Base-by-base conservation (phyloP, 2,888 invertebrate genomes). In the Lacanobia oleracea region DNA sequence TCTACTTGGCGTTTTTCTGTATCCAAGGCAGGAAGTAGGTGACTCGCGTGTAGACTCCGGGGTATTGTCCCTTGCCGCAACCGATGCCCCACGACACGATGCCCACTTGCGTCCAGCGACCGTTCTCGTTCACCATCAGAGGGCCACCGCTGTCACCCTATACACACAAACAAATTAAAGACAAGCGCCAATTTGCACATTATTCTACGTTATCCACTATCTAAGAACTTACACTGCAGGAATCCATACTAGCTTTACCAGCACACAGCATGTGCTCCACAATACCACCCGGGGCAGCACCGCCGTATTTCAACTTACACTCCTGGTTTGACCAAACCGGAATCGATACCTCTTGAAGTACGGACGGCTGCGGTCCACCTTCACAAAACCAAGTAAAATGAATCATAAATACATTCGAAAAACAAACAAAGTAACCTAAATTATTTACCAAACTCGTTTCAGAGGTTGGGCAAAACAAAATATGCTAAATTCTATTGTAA, bases 21-120 rank as follows among this genome's bases (percentile, higher is more conserved):
- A 98, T 98, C 98, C 98, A 98, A 37, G 98, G 97, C 86, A 98
- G 92, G 96, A 98, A 98, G 84, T 97, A 96, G 61, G 98, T 98
- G 75, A 98, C 97, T 84, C 98, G 97, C 0, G 98, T 98, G 93
- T 99, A 99, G 5, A 99, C 98, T 21, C 98, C 99, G 0, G 98
- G 98, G 93, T 98, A 98, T 89, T 98, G 98, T 27, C 98, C 98
- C 94, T 98, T 98, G 70, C 98, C 98, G 91, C 98, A 98, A 51
- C 98, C 98, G 86, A 98, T 98, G 78, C 98, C 98, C 98, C 98
- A 98, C 18, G 98, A 98, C 27, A 98, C 98, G 63, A 98, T 97
- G 67, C 98, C 98, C 23, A 98, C 97, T 94, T 98, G 98, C 0
- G 97, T 97, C 97, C 98, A 98, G 75, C 97, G 97, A 8, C 97